A percentile compares a stretch with the other conserved stretches of the same genome.
These are phyloP conservation scores for Drosophila punjabiensis DNA, from an alignment of 1,140 invertebrate species.

Conservation along the genomic window DNA sequence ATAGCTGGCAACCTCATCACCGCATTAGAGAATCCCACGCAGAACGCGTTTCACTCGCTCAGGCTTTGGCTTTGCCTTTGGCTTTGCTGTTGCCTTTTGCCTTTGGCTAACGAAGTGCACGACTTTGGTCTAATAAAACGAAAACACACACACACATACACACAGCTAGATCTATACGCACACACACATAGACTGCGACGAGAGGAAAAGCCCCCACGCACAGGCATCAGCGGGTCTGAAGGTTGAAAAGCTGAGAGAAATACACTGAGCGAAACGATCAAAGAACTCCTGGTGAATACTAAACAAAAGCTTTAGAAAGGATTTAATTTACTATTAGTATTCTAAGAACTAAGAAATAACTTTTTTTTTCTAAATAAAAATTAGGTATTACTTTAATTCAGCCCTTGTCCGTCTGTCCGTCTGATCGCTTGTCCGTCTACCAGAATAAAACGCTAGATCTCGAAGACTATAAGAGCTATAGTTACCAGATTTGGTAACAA, in stretches of 20 bases:
- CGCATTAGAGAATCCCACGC: slow-evolving; percentile 78
- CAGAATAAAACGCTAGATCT: neutral
- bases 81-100: slow-evolving; percentile 14
- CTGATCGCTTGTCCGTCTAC: neutral
- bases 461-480: neutral
- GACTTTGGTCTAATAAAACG: slow-evolving; percentile 79
- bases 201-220: slow-evolving; percentile 74
- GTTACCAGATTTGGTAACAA: neutral
- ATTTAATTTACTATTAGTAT: neutral
- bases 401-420: neutral
- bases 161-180: neutral
- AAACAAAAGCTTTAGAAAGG: neutral
- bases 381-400: too few species aligned
- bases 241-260: slow-evolving; percentile 57
- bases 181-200: neutral
- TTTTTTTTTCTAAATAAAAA: neutral
- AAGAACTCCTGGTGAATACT: neutral
- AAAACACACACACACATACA: slow-evolving; percentile 35
- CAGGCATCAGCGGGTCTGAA: slow-evolving; percentile 48
- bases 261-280: slow-evolving; percentile 9
- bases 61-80: slow-evolving; percentile 1
- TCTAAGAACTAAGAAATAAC: neutral
- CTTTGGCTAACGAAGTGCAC: slow-evolving; percentile 79
- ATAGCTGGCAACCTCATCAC: slow-evolving; percentile 39
- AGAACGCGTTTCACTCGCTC: slow-evolving; percentile 65